Evolutionary conservation across 2,113 vertebrate genomes (phyloP).

Genomic region (Muntiacus reevesi): DNA sequence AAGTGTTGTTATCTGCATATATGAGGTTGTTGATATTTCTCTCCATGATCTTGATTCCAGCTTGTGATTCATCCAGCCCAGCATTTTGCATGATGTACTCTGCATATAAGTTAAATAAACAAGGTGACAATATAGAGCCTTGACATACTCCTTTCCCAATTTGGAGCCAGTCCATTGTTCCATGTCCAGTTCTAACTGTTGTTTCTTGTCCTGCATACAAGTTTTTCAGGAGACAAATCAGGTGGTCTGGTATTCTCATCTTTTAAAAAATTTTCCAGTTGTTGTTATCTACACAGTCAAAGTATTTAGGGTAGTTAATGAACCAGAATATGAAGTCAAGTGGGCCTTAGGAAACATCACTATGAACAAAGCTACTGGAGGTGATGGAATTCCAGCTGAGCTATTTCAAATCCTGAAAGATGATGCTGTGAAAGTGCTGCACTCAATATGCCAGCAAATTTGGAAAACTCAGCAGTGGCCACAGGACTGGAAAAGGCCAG

Average conservation of each 20-base stretch:
- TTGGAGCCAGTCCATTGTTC: not conserved
- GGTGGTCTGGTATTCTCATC: not conserved
- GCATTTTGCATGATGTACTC: not conserved
- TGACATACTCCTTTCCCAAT: not conserved
- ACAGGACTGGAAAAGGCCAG: too few relatives aligned
- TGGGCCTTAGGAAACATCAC: not conserved
- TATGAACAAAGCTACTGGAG: too few relatives aligned
- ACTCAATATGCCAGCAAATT: too few relatives aligned
- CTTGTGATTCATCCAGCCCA: not conserved
- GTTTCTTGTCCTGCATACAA: not conserved
- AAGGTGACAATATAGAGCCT: not conserved
- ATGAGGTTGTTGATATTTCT: not conserved
- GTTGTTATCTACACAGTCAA: not conserved
- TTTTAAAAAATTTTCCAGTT: not conserved
- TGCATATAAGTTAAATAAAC: not conserved
- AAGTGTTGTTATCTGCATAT: not conserved
- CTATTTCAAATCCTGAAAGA: too few relatives aligned
- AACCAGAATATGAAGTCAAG: not conserved
- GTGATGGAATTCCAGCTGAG: too few relatives aligned
- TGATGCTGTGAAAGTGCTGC: too few relatives aligned
- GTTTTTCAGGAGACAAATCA: not conserved
- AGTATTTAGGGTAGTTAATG: not conserved
- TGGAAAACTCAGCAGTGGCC: too few relatives aligned
- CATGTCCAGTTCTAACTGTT: not conserved
- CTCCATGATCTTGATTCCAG: not conserved